Base-by-base conservation (phyloP, 2,113 vertebrate species). In the Ameiurus melas region DNA sequence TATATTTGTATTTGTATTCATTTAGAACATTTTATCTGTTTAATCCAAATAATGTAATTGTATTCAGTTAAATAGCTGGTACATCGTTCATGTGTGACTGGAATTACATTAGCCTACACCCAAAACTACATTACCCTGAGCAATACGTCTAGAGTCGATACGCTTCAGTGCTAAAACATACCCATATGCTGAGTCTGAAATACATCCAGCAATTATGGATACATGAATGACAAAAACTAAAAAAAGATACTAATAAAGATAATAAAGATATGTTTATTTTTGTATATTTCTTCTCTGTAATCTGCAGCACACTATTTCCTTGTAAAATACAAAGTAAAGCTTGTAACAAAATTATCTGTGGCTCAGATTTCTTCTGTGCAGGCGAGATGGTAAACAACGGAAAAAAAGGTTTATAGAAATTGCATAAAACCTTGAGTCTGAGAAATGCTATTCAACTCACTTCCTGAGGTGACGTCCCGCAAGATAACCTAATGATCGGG, bases 401-500 rank as follows among this genome's bases (percentile, higher is more conserved):
- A 80, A 55, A 60, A 16, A n/a, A 5, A n/a, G 0, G 3, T 88
- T 27, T n/a, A 77, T 17, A 88, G 39, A 51, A 62, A 30, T 2
- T 27, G 36, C 19, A 64, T 47, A 71, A 83, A 81, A 86, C 43
- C 33, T 36, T 16, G 47, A 64, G 14, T 53, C 19, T 27, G 16
- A 36, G n/a, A 19, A 64, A 57, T 14, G 19, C 22, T 51, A 77
- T 83, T 84, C 27, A 71, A 36, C 5, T n/a, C 22, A 80, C 68
- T 75, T 89, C 87, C 87, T 85, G 58, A 55, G n/a, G 19, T 25
- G 3, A 51, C 47, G 30, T 68, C 62, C 33, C 20, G 16, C 10
- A 66, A 79, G 75, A 80, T 64, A 36, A 62, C 36, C 33, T 19
- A 62, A 13, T 30, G 43, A n/a, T 36, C 8, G 20, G 39, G 58